A percentile compares a stretch with the other conserved stretches of the same genome.
These are phyloP conservation scores for Melanotaenia nigrans DNA, from an alignment of 2,797 vertebrate species.

Conservation along the genomic window DNA sequence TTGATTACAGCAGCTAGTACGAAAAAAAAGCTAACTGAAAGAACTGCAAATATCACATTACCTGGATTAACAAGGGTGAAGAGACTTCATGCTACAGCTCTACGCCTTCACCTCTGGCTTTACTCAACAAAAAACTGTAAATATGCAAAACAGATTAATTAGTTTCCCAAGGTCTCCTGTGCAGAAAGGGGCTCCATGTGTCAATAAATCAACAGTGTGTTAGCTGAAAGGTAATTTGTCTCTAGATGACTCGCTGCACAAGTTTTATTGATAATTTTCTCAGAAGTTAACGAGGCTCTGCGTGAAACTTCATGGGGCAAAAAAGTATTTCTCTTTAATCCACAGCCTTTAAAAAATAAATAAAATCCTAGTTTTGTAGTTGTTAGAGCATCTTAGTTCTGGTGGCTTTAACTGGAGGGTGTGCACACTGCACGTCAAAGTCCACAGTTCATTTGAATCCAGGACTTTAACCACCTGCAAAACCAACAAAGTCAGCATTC, in stretches of 20 bases:
- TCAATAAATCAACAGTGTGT: slow-evolving; percentile 37
- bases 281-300: slow-evolving; percentile 56
- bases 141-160: slow-evolving; percentile 76
- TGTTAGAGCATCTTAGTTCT: slow-evolving; percentile 76
- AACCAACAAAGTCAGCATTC: slow-evolving; percentile 51
- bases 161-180: slow-evolving; percentile 64
- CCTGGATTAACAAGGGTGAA: slow-evolving; percentile 27
- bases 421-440: slow-evolving; percentile 42
- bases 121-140: slow-evolving; percentile 59
- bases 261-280: slow-evolving; percentile 64
- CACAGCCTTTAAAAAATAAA: slow-evolving; percentile 24
- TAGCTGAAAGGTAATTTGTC: slow-evolving; percentile 26
- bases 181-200: slow-evolving; percentile 23
- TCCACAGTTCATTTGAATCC: slow-evolving; percentile 64
- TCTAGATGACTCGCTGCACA: slow-evolving; percentile 26
- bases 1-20: not conserved
- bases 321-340: slow-evolving; percentile 63
- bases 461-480: slow-evolving; percentile 30
- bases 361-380: slow-evolving; percentile 35
- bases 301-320: slow-evolving; percentile 55
- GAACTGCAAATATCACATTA: slow-evolving; percentile 18
- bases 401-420: slow-evolving; percentile 65
- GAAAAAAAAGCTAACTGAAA: not conserved
- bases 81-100: slow-evolving; percentile 37
- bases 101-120: slow-evolving; percentile 28